Base-by-base conservation (phyloP, 37 sponge, comb jelly and placozoan species). In the Theonella swinhoei region DNA sequence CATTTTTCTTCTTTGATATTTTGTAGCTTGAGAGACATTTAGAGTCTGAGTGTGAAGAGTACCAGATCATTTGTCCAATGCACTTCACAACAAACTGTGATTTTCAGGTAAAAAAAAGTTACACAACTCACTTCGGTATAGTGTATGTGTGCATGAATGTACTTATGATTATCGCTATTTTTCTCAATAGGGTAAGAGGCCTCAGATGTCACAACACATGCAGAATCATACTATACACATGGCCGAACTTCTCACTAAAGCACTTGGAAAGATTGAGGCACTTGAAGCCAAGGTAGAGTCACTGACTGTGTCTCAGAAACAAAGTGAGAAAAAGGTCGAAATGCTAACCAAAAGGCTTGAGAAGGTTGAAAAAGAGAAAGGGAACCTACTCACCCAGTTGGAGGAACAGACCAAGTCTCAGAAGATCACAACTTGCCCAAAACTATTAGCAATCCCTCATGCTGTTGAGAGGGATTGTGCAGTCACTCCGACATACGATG, bases 31-130 rank as follows among this genome's bases (percentile, higher is more conserved):
- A 31, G 38, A 70, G 22, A n/a, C 86, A 85, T 72, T 42, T 78
- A 39, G 86, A 78, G 30, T 69, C 77, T 3, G 86, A 37, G 0
- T 85, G 86, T 72, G 71, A 31, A 4, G 86, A 85, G 47, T 85
- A 69, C 64, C 61, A 78, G 61, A 77, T 85, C 41, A 30, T 22
- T 39, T 85, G 86, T 78, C 86, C 86, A 62, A 23, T 83, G 17
- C 9, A 23, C 29, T 41, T 68, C 7, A 2, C 29, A 4, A 37
- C 22, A 22, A 31, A 32, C 28, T 85, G 86, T 39, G 35, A 30
- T 4, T 78, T 78, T 33, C 69, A 85, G 86, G 86, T 85, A 59
- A 62, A 28, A 71, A 5, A 71, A 47, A 47, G 54, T 47, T 17
- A 47, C 7, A 47, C 14, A 47, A 17, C 54, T 17, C 14, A 47